phyloP scores from a whole-genome alignment of 1,140 invertebrate species.

The Luehdorfia chinensis region DNA sequence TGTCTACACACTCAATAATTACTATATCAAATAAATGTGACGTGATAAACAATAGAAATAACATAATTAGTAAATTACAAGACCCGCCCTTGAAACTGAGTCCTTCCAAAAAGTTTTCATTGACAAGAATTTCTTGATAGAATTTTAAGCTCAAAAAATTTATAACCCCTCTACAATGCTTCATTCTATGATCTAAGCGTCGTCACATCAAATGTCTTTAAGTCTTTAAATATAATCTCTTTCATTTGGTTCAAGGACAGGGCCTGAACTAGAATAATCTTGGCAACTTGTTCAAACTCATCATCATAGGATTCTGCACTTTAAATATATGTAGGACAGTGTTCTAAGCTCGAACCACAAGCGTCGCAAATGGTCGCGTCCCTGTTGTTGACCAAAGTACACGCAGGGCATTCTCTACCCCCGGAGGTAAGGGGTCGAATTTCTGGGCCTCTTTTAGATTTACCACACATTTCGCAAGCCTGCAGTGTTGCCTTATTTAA shows the following conservation, averaged over 20 bases:
- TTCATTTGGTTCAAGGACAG: no score
- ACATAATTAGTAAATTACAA: slow-evolving; percentile 3
- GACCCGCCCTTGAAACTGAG: not conserved
- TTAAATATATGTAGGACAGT: slow-evolving; percentile 87
- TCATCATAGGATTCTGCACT: no score
- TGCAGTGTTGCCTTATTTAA: slow-evolving; percentile 77
- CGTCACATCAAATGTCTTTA: no score
- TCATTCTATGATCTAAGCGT: no score
- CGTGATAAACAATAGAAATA: not conserved
- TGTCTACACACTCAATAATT: not conserved
- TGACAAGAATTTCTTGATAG: no score
- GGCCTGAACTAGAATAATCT: no score
- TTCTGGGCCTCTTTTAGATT: slow-evolving; percentile 79
- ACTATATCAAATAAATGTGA: not conserved
- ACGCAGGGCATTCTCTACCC: slow-evolving; percentile 85
- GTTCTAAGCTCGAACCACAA: slow-evolving; percentile 82
- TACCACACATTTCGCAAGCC: slow-evolving; percentile 89
- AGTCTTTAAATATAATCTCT: no score
- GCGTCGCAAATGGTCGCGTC: slow-evolving; percentile 82
- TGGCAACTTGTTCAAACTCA: no score
- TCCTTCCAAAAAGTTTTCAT: no score
- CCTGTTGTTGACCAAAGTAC: slow-evolving; percentile 88
- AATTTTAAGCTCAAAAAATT: no score
- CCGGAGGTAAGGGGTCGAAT: slow-evolving; percentile 83
- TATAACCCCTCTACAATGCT: no score